Conservation (phyloP, 2,888 invertebrate genomes). For the Axea sp. region DNA sequence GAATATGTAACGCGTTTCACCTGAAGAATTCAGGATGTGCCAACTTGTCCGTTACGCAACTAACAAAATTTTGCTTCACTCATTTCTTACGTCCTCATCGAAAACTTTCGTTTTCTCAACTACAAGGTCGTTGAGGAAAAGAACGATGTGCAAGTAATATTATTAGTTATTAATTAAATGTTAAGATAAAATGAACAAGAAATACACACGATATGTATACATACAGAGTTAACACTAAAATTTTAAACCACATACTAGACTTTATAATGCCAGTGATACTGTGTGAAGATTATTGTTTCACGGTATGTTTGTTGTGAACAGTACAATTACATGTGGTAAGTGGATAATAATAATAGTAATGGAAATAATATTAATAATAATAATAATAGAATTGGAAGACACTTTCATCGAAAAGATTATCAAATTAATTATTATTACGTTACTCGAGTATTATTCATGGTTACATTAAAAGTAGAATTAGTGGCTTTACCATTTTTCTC, state of each 20-base stretch:
- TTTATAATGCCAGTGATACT: too few species aligned
- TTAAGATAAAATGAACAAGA: too few species aligned
- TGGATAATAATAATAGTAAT: too few species aligned
- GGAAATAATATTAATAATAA: too few species aligned
- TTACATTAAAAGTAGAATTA: constrained; percentile 18
- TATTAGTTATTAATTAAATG: too few species aligned
- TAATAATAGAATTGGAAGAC: neutral
- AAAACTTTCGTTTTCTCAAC: constrained; percentile 66
- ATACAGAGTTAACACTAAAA: too few species aligned
- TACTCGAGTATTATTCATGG: neutral
- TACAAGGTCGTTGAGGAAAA: constrained; percentile 59
- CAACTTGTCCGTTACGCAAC: constrained; percentile 57
- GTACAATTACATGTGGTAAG: too few species aligned
- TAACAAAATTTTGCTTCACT: constrained; percentile 63
- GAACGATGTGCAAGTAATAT: neutral
- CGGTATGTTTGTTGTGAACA: too few species aligned
- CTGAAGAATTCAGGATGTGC: constrained; percentile 64
- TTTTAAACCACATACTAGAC: too few species aligned
- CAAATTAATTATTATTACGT: constrained; percentile 33
- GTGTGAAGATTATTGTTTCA: too few species aligned
- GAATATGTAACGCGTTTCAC: constrained; percentile 64
- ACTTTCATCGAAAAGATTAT: constrained; percentile 14
- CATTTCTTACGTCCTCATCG: constrained; percentile 39
- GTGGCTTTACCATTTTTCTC: constrained; percentile 20
- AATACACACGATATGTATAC: too few species aligned